These are phyloP conservation scores for Lasiurus cinereus DNA, from an alignment of 2,113 vertebrate species.

Conservation along the genomic window DNA sequence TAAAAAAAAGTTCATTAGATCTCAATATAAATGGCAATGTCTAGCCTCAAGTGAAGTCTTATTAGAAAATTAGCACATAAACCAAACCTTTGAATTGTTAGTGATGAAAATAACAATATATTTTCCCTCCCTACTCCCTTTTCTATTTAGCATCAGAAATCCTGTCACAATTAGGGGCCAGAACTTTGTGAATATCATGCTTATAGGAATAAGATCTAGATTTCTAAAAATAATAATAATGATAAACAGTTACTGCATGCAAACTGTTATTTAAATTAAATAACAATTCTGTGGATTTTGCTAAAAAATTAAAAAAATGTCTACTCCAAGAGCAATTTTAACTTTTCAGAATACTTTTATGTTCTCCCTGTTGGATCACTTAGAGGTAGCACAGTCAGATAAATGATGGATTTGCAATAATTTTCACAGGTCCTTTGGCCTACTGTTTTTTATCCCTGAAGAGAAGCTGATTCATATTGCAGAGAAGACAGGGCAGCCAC, in stretches of 20 bases:
- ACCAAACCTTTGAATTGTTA: conserved; percentile 43
- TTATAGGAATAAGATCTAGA: background rate
- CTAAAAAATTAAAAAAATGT: conserved; percentile 45
- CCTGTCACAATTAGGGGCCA: conserved; percentile 2
- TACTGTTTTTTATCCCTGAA: background rate
- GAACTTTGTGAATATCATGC: conserved; percentile 27
- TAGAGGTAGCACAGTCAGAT: background rate
- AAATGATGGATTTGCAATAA: background rate
- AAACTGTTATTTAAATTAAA: conserved; percentile 60
- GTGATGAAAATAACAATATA: background rate
- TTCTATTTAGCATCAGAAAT: background rate
- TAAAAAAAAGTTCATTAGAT: background rate
- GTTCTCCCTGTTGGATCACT: background rate
- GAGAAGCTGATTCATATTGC: background rate
- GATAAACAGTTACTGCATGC: background rate
- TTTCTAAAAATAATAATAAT: conserved; percentile 16
- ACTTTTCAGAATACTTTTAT: conserved; percentile 33
- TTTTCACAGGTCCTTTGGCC: background rate
- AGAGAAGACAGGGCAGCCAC: background rate
- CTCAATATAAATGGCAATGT: background rate
- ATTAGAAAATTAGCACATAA: conserved; percentile 54
- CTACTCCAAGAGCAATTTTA: conserved; percentile 5
- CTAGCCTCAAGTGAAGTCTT: background rate
- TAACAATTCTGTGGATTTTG: conserved; percentile 16
- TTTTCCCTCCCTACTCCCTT: background rate